Evolutionary conservation across 2,888 invertebrate genomes (phyloP).

Genomic region (Ophion slaviceki): DNA sequence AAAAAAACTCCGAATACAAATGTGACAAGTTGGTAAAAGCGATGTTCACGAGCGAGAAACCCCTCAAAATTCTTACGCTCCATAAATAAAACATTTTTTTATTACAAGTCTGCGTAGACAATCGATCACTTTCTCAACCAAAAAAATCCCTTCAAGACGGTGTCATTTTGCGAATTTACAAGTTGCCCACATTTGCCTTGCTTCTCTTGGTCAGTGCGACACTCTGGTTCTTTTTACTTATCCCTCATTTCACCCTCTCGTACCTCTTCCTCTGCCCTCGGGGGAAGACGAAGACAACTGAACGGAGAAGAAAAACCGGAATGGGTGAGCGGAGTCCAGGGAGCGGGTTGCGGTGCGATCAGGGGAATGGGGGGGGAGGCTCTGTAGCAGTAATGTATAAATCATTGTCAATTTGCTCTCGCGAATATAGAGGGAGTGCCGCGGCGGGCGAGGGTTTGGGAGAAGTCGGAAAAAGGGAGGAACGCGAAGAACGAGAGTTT

Average conservation of each 20-base stretch:
- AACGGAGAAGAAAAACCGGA: slow-evolving; percentile 37
- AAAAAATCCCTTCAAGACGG: no score
- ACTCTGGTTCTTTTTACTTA: neutral
- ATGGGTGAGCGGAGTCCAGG: neutral
- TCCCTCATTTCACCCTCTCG: slow-evolving; percentile 4
- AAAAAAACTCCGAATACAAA: no score
- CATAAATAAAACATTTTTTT: no score
- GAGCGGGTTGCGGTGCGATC: neutral
- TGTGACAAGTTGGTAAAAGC: no score
- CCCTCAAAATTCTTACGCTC: no score
- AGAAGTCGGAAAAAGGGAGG: slow-evolving; percentile 1
- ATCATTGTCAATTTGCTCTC: slow-evolving; percentile 63
- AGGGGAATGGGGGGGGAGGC: neutral
- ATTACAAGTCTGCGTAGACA: no score
- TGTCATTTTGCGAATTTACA: no score
- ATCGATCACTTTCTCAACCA: no score
- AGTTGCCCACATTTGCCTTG: no score
- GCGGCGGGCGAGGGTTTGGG: neutral
- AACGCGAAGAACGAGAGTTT: neutral
- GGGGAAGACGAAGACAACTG: neutral
- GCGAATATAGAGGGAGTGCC: slow-evolving; percentile 28
- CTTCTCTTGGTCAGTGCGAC: no score
- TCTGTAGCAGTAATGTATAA: slow-evolving; percentile 54
- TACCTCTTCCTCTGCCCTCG: neutral
- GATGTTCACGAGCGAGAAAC: no score